These are phyloP conservation scores for Antechinus flavipes DNA, from an alignment of 2,113 vertebrate species.

Conservation along the genomic window DNA sequence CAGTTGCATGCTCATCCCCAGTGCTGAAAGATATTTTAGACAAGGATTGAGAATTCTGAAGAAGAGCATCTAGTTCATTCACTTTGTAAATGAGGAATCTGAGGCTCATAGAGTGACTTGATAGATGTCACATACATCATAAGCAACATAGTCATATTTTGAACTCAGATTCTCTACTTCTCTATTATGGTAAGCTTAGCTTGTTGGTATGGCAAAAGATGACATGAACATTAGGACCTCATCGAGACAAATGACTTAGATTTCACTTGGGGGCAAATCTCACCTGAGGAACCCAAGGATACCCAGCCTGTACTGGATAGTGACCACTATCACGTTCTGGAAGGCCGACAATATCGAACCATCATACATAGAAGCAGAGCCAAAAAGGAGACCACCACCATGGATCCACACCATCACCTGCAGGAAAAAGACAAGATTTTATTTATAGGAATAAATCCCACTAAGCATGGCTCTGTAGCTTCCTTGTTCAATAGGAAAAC, in stretches of 20 bases:
- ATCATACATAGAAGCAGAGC: slow-evolving; percentile 68
- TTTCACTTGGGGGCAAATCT: background rate
- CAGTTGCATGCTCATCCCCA: slow-evolving; percentile 83
- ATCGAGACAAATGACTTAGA: rapidly evolving
- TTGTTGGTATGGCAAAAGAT: background rate
- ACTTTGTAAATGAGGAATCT: background rate
- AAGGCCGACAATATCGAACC: slow-evolving; percentile 56
- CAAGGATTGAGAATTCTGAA: background rate
- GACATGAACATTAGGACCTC: background rate
- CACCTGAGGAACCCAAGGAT: slow-evolving; percentile 75
- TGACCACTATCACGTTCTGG: slow-evolving; percentile 65
- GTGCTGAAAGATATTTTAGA: slow-evolving; percentile 80
- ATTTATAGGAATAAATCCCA: background rate
- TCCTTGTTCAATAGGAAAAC: background rate
- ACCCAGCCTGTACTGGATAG: slow-evolving; percentile 74
- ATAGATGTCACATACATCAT: background rate
- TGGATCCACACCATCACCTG: slow-evolving; percentile 80
- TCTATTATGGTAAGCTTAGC: background rate
- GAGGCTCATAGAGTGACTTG: background rate
- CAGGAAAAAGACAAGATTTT: slow-evolving; percentile 4
- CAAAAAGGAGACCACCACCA: slow-evolving; percentile 31
- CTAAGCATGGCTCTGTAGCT: background rate
- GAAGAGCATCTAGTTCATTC: background rate
- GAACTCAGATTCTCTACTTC: background rate
- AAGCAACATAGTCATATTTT: background rate